Percentiles rank a stretch among this genome's conserved stretches.
These are phyloP conservation scores for Oopsacas minuta DNA, from an alignment of 37 sponge, comb jelly and placozoan genomes.

Conservation along the genomic window DNA sequence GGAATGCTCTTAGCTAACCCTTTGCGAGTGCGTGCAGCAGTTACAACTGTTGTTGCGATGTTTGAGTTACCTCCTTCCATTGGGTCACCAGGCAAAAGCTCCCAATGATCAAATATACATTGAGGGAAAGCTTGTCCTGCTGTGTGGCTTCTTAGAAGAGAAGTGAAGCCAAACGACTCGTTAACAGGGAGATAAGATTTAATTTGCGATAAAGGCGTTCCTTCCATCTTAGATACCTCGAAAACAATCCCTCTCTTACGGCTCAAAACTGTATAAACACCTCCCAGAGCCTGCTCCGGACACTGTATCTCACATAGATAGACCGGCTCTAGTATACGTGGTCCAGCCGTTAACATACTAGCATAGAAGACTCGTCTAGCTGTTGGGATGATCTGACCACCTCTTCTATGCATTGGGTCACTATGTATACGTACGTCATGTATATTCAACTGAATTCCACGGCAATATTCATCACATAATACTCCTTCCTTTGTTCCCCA, in stretches of 20 bases:
- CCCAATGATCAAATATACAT: constrained; percentile 61
- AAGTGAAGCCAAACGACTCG: constrained; percentile 59
- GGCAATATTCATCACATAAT: constrained; percentile 45
- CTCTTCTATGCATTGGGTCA: constrained; percentile 50
- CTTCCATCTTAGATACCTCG: constrained; percentile 27
- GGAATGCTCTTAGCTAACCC: constrained; percentile 30
- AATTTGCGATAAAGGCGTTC: constrained; percentile 43
- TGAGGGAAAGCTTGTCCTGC: constrained; percentile 65
- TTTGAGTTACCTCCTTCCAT: constrained; percentile 17
- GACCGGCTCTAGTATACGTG: constrained; percentile 41
- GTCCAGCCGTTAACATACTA: constrained; percentile 32
- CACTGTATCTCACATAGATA: constrained; percentile 57
- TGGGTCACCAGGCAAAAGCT: constrained; percentile 31
- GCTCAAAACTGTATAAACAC: constrained; percentile 48
- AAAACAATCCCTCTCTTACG: constrained; percentile 41
- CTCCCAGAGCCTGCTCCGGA: constrained; percentile 43
- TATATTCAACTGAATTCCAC: constrained; percentile 46
- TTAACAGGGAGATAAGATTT: constrained; percentile 50
- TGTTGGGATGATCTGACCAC: constrained; percentile 58
- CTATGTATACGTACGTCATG: constrained; percentile 43
- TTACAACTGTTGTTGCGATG: constrained; percentile 16
- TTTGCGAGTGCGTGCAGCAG: constrained; percentile 37
- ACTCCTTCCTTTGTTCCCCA: constrained; percentile 52
- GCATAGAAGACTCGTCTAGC: constrained; percentile 50
- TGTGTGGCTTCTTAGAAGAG: constrained; percentile 34